Evolutionary conservation across 2,113 vertebrate genomes (phyloP).

Genomic region (Coptodon bakossiorum): DNA sequence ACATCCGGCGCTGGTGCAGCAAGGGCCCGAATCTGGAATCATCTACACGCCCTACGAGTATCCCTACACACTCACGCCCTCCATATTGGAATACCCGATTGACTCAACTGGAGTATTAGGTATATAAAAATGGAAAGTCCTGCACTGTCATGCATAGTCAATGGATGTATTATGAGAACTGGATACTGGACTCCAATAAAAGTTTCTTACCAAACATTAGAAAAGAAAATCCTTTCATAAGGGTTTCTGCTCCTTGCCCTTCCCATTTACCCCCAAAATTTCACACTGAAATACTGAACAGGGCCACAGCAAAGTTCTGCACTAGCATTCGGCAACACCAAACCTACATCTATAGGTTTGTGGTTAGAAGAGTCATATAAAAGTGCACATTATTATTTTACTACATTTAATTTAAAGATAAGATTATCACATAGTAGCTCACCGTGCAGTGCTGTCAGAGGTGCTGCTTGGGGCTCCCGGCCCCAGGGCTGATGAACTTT

Average conservation of each 20-base stretch:
- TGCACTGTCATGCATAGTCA: slow-evolving; percentile 32
- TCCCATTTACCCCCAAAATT: background rate
- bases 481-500: background rate
- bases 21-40: slow-evolving; percentile 89
- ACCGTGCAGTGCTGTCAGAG: background rate
- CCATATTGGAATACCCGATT: slow-evolving; percentile 98
- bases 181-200: slow-evolving; percentile 31
- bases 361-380: background rate
- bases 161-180: slow-evolving; percentile 65
- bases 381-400: background rate
- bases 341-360: background rate
- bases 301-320: background rate
- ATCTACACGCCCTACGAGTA: slow-evolving; percentile 99
- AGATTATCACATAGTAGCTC: background rate
- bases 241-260: background rate
- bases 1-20: slow-evolving; percentile 89
- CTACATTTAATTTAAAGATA: background rate
- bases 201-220: background rate
- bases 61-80: slow-evolving; percentile 95
- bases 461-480: background rate
- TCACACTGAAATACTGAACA: background rate
- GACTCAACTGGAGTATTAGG: slow-evolving; percentile 98
- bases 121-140: slow-evolving; percentile 55
- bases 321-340: background rate
- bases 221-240: background rate